Evolutionary conservation across 2,797 vertebrate genomes (phyloP).

Genomic region (Mormyrus proboscirostris): DNA sequence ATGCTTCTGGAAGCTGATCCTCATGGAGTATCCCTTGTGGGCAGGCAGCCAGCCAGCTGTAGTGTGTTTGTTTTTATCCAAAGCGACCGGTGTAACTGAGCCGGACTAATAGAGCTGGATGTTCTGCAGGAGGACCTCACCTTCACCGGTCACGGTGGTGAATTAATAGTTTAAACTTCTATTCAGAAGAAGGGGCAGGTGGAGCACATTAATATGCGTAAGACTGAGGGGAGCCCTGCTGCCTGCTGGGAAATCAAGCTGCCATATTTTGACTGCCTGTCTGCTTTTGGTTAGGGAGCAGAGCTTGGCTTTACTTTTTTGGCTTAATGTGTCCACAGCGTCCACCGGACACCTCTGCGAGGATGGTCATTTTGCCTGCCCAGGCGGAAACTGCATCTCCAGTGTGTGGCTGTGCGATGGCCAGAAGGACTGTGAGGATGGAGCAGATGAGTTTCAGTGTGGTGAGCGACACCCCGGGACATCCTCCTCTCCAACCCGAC

Average conservation of each 20-base stretch:
- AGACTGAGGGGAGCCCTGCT: background rate
- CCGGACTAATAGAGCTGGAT: background rate
- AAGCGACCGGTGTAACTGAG: background rate
- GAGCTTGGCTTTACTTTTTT: background rate
- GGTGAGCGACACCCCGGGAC: slow-evolving; percentile 59
- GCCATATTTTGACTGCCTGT: background rate
- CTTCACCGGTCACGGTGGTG: background rate
- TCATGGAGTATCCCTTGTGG: background rate
- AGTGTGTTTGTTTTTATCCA: slow-evolving; percentile 4
- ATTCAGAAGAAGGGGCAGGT: background rate
- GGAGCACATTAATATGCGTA: background rate
- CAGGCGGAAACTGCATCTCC: slow-evolving; percentile 95
- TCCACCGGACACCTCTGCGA: slow-evolving; percentile 87
- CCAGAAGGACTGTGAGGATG: slow-evolving; percentile 96
- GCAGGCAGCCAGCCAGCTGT: background rate
- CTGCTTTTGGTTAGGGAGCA: background rate
- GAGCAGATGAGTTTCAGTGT: slow-evolving; percentile 90
- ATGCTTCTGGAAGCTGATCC: background rate
- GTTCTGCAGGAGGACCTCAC: background rate
- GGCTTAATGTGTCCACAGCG: slow-evolving; percentile 55
- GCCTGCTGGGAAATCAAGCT: background rate
- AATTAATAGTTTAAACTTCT: background rate
- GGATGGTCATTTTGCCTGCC: slow-evolving; percentile 96
- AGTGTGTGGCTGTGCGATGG: slow-evolving; percentile 96
- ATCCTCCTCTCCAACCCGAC: background rate